Base-by-base conservation (phyloP, 2,797 vertebrate species). In the Babyrousa celebensis region DNA sequence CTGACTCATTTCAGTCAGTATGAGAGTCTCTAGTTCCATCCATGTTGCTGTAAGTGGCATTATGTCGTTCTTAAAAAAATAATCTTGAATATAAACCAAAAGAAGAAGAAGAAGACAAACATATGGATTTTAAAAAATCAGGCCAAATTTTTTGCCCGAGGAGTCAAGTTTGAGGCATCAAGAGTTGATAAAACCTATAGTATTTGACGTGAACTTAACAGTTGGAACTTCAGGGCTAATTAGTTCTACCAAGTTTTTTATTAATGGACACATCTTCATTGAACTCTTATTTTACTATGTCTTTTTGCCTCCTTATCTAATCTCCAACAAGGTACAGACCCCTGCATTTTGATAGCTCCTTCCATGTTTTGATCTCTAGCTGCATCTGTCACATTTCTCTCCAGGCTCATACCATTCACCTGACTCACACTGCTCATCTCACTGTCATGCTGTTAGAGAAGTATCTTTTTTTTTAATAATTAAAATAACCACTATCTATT, bases 81-180 rank as follows among this genome's bases (percentile, higher is more conserved):
- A 62, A 6, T 96, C 29, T 70, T 93, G 62, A 82, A 82, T 93
- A 21, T 75, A 43, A 93, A 71, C 36, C 36, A 84, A 85, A 91
- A 89, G 43, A 54, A 72, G 52, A 54, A 72, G 52, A 79, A 75
- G 20, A 65, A 87, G 43, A n/a, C 36, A 74, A 94, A 58, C 36
- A 70, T 27, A 60, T n/a, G 17, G 21, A 62, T 60, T 89, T 10
- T 16, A 65, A 94, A 77, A 77, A 78, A 85, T 48, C 29, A 75
- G 16, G 18, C 12, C 23, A 63, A 32, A 68, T 36, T 9, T 58
- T 78, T 56, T 68, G n/a, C 72, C 71, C 85, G 25, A 92, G 43
- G 48, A 89, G 71, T 80, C 27, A 82, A 78, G 20, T 94, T 56
- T 67, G 29, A 54, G 58, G 84, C 4, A 32, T 72, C 8, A 83